Evolutionary conservation across 2,797 vertebrate species (phyloP), one percentile per base, ranked within the genome.

Genomic region (Pangasius sanitwongsei): DNA sequence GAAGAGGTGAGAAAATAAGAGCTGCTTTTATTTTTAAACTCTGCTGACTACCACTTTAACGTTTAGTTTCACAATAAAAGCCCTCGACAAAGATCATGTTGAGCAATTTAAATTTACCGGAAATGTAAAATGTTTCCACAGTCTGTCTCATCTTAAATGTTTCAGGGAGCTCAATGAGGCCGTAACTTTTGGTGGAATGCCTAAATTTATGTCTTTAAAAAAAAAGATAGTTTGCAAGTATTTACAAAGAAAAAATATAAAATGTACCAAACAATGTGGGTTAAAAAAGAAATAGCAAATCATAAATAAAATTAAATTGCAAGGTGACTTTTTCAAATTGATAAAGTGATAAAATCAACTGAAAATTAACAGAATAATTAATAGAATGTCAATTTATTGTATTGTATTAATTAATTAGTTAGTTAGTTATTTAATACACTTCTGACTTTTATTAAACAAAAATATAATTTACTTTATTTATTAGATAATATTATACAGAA

Each of bases 1-100:
- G 91, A 99, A 99, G 93, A 99, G 99, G 99, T 99, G 65, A 89
- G 88, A 83, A 65, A 31, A 25, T 31, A 25, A 74, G 13, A 89
- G 63, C 23, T 57, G 7, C 16, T 28, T 37, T 61, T 61, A 41
- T 63, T 83, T 81, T 86, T 65, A 20, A 31, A 81, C 57, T 57
- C 41, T 31, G 50, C 50, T 50, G 31, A 84, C 87, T 20, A 84
- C 90, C 25, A 44, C 0, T 44, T 18, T 55, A 41, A 63, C 2
- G 11, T 34, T 31, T 31, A 23, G 11, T 23, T 75, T 37, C 16
- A 48, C 5, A 65, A 87, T 85, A 69, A 85, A 69, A 84, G 25
- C 7, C 59, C 16, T 6, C 1, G 23, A 77, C 25, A n/a, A 53
- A 16, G 25, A 8, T n/a, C 41, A 48, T 25, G 23, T 75, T 13